Base-by-base conservation (phyloP, 1,140 invertebrate genomes). In the Pectinophora gossypiella region DNA sequence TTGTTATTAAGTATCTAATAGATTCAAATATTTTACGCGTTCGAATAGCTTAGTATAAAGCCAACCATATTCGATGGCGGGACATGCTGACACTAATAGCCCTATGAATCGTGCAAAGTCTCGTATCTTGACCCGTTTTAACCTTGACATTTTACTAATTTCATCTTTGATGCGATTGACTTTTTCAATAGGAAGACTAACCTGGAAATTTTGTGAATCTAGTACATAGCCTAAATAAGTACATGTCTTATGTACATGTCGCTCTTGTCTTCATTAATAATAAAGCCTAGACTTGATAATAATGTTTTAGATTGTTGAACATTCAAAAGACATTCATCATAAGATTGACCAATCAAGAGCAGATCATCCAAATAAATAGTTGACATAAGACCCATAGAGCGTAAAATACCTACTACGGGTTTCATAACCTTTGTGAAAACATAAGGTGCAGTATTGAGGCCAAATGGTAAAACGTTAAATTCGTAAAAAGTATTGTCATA, bases 401-500 rank as follows among this genome's bases (percentile, higher is more conserved):
- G 13, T 48, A 48, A 27, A 23, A 48, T 18, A 3, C n/a, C 19
- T 19, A 19, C 18, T 5, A 43, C 40, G 7, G 47, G 47, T 15
- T 48, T 48, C 47, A 48, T 48, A 18, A 48, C 5, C 13, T 48
- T 48, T 35, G 47, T 48, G 18, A 35, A 48, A 13, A 48, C 18
- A 9, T 4, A 19, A 16, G 47, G 47, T 4, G 47, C 47, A 13
- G 47, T 35, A 36, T 19, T 35, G 4, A 48, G 19, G 16, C 47
- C 47, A 36, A 48, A 48, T 19, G 47, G 23, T 19, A 48, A 48
- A 10, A 36, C 32, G 19, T 50, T 48, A 48, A 48, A 48, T 19
- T 48, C 47, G 20, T 35, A 48, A 6, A 48, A 12, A 5, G 7
- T 19, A 9, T 9, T 6, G 9, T 48, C 19, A 32, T 6, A 48